phyloP scores from a whole-genome alignment of 2,113 vertebrate genomes.

The Excalfactoria chinensis region DNA sequence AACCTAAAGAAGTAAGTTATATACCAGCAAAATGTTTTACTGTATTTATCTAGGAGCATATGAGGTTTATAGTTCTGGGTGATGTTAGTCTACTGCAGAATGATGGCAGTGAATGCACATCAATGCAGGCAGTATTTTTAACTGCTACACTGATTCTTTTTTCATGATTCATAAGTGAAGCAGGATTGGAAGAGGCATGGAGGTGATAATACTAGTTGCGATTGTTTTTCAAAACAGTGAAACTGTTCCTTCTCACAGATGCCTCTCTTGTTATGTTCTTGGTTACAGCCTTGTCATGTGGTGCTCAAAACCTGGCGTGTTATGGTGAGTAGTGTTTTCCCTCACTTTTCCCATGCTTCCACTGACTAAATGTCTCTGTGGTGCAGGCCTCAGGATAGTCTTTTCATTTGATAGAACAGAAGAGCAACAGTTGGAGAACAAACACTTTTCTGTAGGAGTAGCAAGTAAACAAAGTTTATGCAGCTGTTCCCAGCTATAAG shows the following conservation, averaged over 20 bases:
- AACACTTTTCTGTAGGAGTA: neutral
- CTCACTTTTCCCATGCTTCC: fast-evolving
- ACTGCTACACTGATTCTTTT: neutral
- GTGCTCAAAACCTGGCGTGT: neutral
- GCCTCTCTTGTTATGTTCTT: neutral
- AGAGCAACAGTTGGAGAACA: neutral
- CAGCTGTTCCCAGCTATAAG: neutral
- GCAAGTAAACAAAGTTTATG: neutral
- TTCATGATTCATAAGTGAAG: neutral
- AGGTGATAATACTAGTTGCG: neutral
- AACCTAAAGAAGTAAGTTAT: neutral
- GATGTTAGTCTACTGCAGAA: neutral
- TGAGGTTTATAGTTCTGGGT: neutral
- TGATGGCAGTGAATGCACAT: neutral
- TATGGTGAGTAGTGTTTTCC: neutral
- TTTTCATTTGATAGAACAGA: neutral
- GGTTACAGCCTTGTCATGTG: neutral
- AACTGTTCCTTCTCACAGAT: neutral
- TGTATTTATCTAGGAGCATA: neutral
- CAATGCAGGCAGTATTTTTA: neutral
- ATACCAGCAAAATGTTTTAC: neutral
- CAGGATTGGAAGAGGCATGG: fast-evolving
- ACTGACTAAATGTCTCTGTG: neutral
- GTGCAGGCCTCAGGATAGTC: neutral
- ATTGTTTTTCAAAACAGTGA: neutral